phyloP scores from a whole-genome alignment of 1,140 invertebrate genomes.

The Anagrus nilaparvatae region DNA sequence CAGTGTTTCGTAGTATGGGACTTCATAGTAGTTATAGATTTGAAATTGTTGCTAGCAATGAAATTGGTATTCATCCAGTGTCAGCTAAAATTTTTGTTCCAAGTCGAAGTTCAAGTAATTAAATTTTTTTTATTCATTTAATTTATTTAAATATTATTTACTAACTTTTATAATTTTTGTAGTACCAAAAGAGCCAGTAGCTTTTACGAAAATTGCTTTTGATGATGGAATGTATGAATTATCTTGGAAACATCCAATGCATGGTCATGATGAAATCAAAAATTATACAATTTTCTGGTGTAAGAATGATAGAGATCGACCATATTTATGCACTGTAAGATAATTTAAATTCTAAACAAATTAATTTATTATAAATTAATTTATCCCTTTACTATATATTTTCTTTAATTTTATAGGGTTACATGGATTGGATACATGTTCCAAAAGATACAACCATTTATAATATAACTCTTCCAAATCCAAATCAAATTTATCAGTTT shows the following conservation, averaged over 20 bases:
- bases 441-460: slow-evolving; percentile 34
- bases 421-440: slow-evolving; percentile 48
- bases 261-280: slow-evolving; percentile 28
- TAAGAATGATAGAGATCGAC: slow-evolving; percentile 46
- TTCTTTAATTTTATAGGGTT: slow-evolving; percentile 36
- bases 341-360: background rate
- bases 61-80: slow-evolving; percentile 44
- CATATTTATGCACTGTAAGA: slow-evolving; percentile 49
- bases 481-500: slow-evolving; percentile 49
- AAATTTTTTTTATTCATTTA: slow-evolving; percentile 4
- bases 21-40: slow-evolving; percentile 42
- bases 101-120: slow-evolving; percentile 44
- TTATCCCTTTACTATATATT: background rate
- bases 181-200: slow-evolving; percentile 42
- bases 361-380: slow-evolving; percentile 7
- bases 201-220: slow-evolving; percentile 59
- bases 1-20: slow-evolving; percentile 43
- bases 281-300: slow-evolving; percentile 71
- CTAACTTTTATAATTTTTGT: slow-evolving; percentile 19
- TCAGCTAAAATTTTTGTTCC: slow-evolving; percentile 52
- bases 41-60: slow-evolving; percentile 45
- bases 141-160: background rate
- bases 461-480: slow-evolving; percentile 43
- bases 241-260: slow-evolving; percentile 52
- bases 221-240: slow-evolving; percentile 56